phyloP scores from a whole-genome alignment of 1,140 invertebrate species.

The Brachystomella parvula region DNA sequence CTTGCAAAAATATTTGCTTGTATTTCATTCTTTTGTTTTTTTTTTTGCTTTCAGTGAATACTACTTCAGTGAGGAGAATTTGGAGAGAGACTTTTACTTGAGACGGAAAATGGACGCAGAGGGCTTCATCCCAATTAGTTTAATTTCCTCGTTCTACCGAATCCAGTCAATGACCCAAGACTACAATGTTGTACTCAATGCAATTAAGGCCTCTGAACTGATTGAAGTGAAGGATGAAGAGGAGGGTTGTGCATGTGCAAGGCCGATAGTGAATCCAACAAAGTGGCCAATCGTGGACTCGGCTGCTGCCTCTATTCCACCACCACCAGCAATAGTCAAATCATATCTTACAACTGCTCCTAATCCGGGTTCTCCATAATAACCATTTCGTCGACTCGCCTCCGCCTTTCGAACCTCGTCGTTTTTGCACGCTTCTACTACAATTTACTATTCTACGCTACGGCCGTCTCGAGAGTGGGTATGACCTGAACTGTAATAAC shows the following conservation, averaged over 20 bases:
- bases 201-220: slow-evolving; percentile 70
- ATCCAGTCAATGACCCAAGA: slow-evolving; percentile 80
- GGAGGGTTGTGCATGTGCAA: slow-evolving; percentile 46
- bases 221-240: slow-evolving; percentile 58
- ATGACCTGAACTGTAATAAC: too few relatives aligned
- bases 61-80: slow-evolving; percentile 96
- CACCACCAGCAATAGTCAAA: slow-evolving; percentile 1
- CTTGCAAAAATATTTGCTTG: too few relatives aligned
- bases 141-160: slow-evolving; percentile 93
- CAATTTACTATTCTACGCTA: too few relatives aligned
- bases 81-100: slow-evolving; percentile 91
- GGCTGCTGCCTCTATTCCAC: neutral
- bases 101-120: slow-evolving; percentile 91
- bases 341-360: neutral
- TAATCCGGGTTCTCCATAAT: neutral
- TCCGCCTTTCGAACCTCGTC: too few relatives aligned
- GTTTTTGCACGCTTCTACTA: too few relatives aligned
- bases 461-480: too few relatives aligned
- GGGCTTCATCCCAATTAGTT: slow-evolving; percentile 82
- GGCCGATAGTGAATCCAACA: slow-evolving; percentile 68
- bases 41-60: slow-evolving; percentile 78
- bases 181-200: slow-evolving; percentile 68
- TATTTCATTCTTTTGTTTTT: too few relatives aligned
- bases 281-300: slow-evolving; percentile 74
- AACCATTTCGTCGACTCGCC: too few relatives aligned